These are phyloP conservation scores for Seira sanloemensis DNA, from an alignment of 2,888 invertebrate species.

Conservation along the genomic window DNA sequence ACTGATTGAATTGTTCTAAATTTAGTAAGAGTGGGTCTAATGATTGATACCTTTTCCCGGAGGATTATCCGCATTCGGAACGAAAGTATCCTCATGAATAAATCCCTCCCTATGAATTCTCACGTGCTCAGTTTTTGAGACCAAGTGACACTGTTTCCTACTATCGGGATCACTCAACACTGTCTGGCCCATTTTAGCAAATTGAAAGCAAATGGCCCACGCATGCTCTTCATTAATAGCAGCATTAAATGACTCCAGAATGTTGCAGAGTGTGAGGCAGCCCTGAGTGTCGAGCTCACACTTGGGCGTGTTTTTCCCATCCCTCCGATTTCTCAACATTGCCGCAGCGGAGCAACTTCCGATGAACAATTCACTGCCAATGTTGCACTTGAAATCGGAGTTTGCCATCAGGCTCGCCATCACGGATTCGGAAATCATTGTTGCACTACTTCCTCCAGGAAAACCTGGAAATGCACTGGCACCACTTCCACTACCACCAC, in stretches of 20 bases:
- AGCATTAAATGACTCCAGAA: constrained; percentile 90
- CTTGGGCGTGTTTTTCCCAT: constrained; percentile 19
- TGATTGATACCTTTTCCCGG: constrained; percentile 41
- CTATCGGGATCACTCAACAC: constrained; percentile 75
- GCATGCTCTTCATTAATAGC: constrained; percentile 96
- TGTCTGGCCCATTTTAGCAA: constrained; percentile 79
- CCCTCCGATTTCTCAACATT: constrained; percentile 36
- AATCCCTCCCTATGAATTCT: constrained; percentile 88
- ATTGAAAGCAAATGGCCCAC: constrained; percentile 95
- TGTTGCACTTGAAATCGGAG: constrained; percentile 42
- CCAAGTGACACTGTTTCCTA: constrained; percentile 75
- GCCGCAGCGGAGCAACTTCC: constrained; percentile 46
- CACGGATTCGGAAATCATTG: constrained; percentile 19
- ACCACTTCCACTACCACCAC: not conserved
- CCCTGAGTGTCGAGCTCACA: constrained; percentile 78
- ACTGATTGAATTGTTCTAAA: too few relatives aligned
- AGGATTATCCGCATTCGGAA: constrained; percentile 70
- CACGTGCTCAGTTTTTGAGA: constrained; percentile 81
- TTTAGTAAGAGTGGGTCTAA: too few relatives aligned
- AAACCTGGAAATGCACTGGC: not conserved
- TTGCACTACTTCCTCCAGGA: too few relatives aligned
- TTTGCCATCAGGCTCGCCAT: constrained; percentile 45
- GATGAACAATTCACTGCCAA: constrained; percentile 44
- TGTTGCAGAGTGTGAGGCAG: constrained; percentile 85
- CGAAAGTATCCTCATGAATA: constrained; percentile 82